Evolutionary conservation across 2,888 invertebrate genomes (phyloP).

Genomic region (Scelioninae gen. 1): DNA sequence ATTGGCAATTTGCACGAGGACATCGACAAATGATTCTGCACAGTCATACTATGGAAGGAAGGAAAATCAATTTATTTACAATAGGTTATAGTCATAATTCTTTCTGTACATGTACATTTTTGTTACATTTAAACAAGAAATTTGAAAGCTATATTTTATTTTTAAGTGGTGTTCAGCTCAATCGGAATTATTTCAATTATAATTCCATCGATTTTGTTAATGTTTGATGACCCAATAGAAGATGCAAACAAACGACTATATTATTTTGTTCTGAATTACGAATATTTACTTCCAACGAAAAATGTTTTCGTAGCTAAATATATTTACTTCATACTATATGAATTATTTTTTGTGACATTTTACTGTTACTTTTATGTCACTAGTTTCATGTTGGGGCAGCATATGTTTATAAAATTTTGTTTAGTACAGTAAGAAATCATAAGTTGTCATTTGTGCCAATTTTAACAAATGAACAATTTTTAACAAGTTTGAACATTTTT

Average conservation of each 20-base stretch:
- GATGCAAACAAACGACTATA: conserved; percentile 8
- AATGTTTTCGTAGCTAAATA: background rate
- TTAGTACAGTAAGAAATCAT: conserved; percentile 14
- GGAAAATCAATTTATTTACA: background rate
- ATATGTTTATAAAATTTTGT: conserved; percentile 18
- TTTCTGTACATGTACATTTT: no score
- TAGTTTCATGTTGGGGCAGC: background rate
- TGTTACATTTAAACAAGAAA: background rate
- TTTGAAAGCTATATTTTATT: no score
- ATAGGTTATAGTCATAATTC: conserved; percentile 3
- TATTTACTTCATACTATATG: conserved; percentile 2
- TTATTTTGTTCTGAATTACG: conserved; percentile 16
- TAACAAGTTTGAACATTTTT: no score
- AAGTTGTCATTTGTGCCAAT: background rate
- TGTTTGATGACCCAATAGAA: conserved; percentile 8
- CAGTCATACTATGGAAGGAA: conserved; percentile 17
- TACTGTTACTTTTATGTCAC: conserved; percentile 14
- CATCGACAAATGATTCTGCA: conserved; percentile 6
- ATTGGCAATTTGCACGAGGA: background rate
- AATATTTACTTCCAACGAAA: conserved; percentile 5
- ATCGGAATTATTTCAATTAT: conserved; percentile 1
- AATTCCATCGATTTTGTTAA: background rate
- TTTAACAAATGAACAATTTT: no score
- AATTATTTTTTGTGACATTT: conserved; percentile 9
- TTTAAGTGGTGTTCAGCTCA: background rate